Base-by-base conservation (phyloP, 2,797 vertebrate genomes). In the Microcaecilia unicolor region DNA sequence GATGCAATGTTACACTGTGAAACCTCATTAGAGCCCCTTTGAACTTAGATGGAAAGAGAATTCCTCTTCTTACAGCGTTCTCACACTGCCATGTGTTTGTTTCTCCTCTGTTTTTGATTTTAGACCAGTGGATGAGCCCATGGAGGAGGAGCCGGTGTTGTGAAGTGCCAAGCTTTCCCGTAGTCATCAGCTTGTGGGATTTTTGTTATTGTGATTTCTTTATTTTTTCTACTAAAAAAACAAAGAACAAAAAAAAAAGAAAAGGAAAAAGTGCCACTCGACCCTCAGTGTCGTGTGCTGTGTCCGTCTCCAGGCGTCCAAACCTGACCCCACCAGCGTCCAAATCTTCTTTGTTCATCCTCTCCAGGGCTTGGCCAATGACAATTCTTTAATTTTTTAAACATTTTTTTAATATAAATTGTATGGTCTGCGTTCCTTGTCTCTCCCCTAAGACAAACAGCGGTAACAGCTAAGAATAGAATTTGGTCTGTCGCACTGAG, bases 91-190 rank as follows among this genome's bases (percentile, higher is more conserved):
- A 10, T 15, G 26, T 47, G 11, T 58, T 15, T 68, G 29, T 42
- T 60, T 44, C 21, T 30, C 41, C 37, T 15, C 35, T 68, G 29
- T 42, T 60, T 44, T 21, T 30, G 41, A 37, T 15, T 35, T 14
- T 80, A 94, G 91, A 78, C 81, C 81, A 2, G 70, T 67, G 6
- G 93, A 96, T 51, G 93, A 97, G 67, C 92, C 93, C 15, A 97
- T 96, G 93, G 93, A 95, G 61, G 90, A 92, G 28, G 93, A 97
- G 71, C 90, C 91, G 5, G 60, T 78, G 37, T 77, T 88, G 69
- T 97, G 76, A 79, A 32, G 44, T 42, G 51, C 61, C 61, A 25
- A 45, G 52, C 51, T 62, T 57, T 58, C 31, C 15, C 39, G 41
- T 48, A 27, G 30, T 39, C 25, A 35, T 43, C 52, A 33, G 51